Evolutionary conservation across 1,140 invertebrate genomes (phyloP).

Genomic region (Drusus annulatus): DNA sequence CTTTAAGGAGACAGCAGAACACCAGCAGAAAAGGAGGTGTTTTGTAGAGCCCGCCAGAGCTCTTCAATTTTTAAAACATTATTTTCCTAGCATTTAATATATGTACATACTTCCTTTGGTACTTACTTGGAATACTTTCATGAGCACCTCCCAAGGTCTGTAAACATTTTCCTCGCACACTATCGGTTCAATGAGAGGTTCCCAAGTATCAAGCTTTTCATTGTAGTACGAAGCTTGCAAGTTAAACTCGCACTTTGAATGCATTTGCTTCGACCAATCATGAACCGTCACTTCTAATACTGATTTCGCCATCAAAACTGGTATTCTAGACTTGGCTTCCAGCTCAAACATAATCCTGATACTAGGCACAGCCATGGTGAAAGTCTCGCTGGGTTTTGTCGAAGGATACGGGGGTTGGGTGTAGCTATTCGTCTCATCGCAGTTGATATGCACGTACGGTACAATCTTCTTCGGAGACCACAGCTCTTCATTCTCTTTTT

Average conservation of each 20-base stretch:
- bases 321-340: slow-evolving; percentile 68
- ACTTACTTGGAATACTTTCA: slow-evolving; percentile 76
- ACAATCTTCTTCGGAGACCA: slow-evolving; percentile 81
- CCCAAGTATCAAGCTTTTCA: slow-evolving; percentile 81
- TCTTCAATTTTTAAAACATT: too few species aligned
- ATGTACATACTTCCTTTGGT: background rate
- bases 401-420: slow-evolving; percentile 64
- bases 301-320: slow-evolving; percentile 69
- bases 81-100: too few species aligned
- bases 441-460: slow-evolving; percentile 61
- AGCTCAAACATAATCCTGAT: slow-evolving; percentile 75
- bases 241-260: slow-evolving; percentile 73
- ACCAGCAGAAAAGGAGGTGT: too few species aligned
- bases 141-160: slow-evolving; percentile 81
- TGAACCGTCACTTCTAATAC: slow-evolving; percentile 73
- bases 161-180: slow-evolving; percentile 79
- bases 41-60: too few species aligned
- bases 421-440: slow-evolving; percentile 62
- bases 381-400: slow-evolving; percentile 68
- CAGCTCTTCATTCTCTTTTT: slow-evolving; percentile 75
- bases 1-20: too few species aligned
- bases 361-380: slow-evolving; percentile 70
- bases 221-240: slow-evolving; percentile 84
- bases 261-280: slow-evolving; percentile 78
- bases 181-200: slow-evolving; percentile 84